phyloP scores from a whole-genome alignment of 2,113 vertebrate species.

The Falcunculus frontatus region DNA sequence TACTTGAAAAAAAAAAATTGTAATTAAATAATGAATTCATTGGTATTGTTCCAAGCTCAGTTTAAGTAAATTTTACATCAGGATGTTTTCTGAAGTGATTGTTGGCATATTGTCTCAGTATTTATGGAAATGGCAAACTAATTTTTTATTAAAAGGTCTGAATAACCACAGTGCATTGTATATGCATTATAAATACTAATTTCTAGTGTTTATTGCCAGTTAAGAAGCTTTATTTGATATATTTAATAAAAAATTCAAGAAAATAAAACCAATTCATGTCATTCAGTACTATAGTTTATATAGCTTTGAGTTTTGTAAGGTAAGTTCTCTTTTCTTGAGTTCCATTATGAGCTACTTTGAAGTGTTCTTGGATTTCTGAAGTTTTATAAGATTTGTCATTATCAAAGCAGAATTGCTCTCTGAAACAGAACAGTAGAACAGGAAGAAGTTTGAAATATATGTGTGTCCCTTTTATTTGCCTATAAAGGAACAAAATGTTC shows the following conservation, averaged over 20 bases:
- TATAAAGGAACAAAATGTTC: not conserved
- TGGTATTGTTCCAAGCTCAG: not conserved
- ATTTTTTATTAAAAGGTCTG: not conserved
- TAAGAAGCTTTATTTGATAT: not conserved
- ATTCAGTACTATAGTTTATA: not conserved
- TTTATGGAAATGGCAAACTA: not conserved
- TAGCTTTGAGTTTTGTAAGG: not conserved
- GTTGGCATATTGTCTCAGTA: not conserved
- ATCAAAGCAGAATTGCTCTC: not conserved
- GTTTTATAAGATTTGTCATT: not conserved
- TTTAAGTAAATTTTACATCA: not conserved
- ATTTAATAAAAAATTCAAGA: not conserved
- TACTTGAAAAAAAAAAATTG: not conserved
- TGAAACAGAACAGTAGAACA: not conserved
- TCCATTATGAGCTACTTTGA: not conserved
- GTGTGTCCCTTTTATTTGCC: not conserved
- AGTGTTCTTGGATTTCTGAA: not conserved
- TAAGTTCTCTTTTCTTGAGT: not conserved
- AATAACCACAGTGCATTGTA: not conserved
- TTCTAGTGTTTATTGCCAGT: not conserved
- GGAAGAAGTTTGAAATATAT: not conserved
- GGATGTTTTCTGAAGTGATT: not conserved
- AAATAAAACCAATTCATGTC: not conserved
- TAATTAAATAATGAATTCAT: not conserved
- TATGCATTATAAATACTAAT: not conserved